Percentiles rank a stretch among this genome's conserved stretches.
Evolutionary conservation across 2,888 invertebrate species (phyloP).

Genomic region (Cephus rjabovi): DNA sequence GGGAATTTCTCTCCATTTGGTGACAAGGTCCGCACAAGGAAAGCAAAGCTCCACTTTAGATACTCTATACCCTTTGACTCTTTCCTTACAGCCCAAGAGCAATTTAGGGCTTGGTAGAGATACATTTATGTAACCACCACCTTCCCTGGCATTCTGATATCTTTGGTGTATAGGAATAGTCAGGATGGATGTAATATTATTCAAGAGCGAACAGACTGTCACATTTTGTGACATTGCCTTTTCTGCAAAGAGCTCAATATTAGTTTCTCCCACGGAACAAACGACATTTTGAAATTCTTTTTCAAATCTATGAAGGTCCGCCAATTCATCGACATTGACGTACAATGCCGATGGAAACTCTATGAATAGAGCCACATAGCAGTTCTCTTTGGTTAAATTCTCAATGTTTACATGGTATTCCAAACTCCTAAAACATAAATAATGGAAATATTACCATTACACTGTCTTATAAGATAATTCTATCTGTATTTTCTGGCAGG

Average conservation of each 20-base stretch:
- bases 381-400: constrained; percentile 39
- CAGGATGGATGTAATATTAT: constrained; percentile 23
- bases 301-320: constrained; percentile 51
- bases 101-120: constrained; percentile 45
- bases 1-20: constrained; percentile 57
- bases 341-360: constrained; percentile 55
- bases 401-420: constrained; percentile 44
- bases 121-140: constrained; percentile 39
- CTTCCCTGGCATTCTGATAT: constrained; percentile 47
- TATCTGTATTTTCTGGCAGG: background rate
- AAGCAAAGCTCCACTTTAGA: constrained; percentile 54
- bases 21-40: constrained; percentile 43
- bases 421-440: constrained; percentile 40
- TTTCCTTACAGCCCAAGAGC: constrained; percentile 52
- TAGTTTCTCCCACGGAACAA: constrained; percentile 55
- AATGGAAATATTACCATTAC: background rate
- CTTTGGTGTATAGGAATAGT: constrained; percentile 57
- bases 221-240: constrained; percentile 52
- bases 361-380: constrained; percentile 48
- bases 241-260: constrained; percentile 58
- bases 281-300: constrained; percentile 52
- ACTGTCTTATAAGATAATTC: background rate
- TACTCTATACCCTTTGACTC: constrained; percentile 46
- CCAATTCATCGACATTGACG: constrained; percentile 59
- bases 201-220: constrained; percentile 46